These are phyloP conservation scores for Premnoplex brunnescens DNA, from an alignment of 2,797 vertebrate genomes.

Conservation along the genomic window DNA sequence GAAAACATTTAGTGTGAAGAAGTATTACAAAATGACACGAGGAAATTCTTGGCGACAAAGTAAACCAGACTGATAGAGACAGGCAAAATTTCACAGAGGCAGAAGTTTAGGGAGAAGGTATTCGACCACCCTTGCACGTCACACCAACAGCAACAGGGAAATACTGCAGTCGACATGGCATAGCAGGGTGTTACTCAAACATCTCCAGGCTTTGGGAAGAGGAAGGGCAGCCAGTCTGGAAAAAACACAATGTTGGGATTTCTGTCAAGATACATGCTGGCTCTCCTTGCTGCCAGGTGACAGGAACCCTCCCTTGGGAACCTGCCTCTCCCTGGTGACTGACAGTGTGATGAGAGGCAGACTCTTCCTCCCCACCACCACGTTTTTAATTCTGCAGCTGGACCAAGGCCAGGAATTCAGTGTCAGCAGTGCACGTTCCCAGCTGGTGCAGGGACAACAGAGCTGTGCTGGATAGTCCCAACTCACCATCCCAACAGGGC, in stretches of 20 bases:
- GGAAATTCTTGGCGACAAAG: not conserved
- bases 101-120: not conserved
- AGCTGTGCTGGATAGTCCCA: not conserved
- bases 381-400: not conserved
- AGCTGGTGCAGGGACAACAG: not conserved
- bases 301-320: not conserved
- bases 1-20: not conserved
- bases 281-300: not conserved
- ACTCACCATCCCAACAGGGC: not conserved
- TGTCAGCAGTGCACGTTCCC: not conserved
- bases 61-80: not conserved
- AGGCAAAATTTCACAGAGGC: not conserved
- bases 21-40: accelerated
- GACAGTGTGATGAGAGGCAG: accelerated
- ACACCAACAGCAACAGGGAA: not conserved
- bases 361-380: not conserved
- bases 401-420: not conserved
- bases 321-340: accelerated
- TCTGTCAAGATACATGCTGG: not conserved
- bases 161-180: accelerated
- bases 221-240: not conserved
- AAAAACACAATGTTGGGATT: accelerated
- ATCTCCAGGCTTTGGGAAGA: not conserved
- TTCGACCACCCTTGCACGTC: not conserved
- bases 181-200: not conserved